Evolutionary conservation across 1,140 invertebrate species (phyloP), one percentile per base, ranked within the genome.

Genomic region (Lordiphosa mommai): DNA sequence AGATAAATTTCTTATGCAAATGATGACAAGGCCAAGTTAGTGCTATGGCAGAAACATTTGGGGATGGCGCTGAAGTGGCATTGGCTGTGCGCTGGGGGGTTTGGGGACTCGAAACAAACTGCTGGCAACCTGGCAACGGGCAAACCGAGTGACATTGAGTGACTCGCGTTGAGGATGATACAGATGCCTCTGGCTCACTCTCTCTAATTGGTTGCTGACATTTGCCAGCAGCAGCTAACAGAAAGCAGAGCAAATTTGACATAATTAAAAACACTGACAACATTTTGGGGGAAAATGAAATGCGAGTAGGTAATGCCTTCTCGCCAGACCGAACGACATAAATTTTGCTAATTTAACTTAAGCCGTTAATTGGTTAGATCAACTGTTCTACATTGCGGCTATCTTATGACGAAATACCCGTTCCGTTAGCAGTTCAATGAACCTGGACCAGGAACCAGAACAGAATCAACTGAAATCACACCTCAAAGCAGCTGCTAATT

Each of bases 1-100:
- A 82, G 77, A 84, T 82, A 82, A 82, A 82, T 82, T 82, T 82
- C 77, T 82, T 82, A 82, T 82, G 77, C 77, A 82, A 82, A 82
- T 82, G 77, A 82, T 72, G 77, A 72, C 77, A 84, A 77, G 77
- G 77, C 77, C 77, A 84, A 76, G 58, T 57, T 41, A 34, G 51
- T 27, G 56, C 61, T 32, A 40, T 53, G 23, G 32, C 46, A 46
- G 49, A 53, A 52, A 37, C 37, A 38, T 52, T 32, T 20, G 30
- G 53, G 49, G 44, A 66, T 46, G 43, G 40, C 77, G 58, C 77
- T 84, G 77, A 61, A 68, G 72, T 72, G 63, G 52, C 76, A 76
- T 84, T 68, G 72, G 67, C 74, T 14, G 20, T 37, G 32, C 32
- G 32, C 44, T 69, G 58, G 67, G 71, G 68, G 82, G 68, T 38